These are phyloP conservation scores for Pempheris klunzingeri DNA, from an alignment of 2,797 vertebrate genomes.

Conservation along the genomic window DNA sequence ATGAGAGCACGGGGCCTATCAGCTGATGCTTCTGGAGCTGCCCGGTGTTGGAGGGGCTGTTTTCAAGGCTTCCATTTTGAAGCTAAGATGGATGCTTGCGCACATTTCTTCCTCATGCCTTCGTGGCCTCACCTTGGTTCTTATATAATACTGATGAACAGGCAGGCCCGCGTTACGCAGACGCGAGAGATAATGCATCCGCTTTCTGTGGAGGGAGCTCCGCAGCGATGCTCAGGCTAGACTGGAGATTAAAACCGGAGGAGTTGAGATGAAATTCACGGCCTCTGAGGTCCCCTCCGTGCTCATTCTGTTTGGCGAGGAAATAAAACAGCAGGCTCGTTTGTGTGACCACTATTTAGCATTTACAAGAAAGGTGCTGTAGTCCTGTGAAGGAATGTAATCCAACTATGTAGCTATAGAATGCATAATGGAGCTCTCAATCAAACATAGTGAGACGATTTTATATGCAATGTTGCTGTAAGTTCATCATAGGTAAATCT, in stretches of 20 bases:
- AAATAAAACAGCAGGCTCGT: neutral
- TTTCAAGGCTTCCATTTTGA: conserved; percentile 87
- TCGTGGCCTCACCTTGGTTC: conserved; percentile 60
- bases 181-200: neutral
- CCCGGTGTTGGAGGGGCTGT: conserved; percentile 50
- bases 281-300: neutral
- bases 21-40: conserved; percentile 39
- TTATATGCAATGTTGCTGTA: neutral
- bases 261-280: neutral
- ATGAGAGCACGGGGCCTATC: neutral
- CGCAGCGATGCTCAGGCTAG: neutral
- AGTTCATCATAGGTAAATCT: neutral
- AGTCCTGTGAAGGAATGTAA: conserved; percentile 43
- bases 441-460: neutral
- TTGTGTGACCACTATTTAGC: neutral
- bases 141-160: conserved; percentile 73
- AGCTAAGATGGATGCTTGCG: conserved; percentile 87
- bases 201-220: neutral
- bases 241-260: neutral
- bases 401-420: neutral
- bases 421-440: neutral
- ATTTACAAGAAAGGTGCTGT: neutral
- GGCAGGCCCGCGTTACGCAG: neutral
- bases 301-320: neutral
- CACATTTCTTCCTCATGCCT: conserved; percentile 75